Evolutionary conservation across 2,888 invertebrate genomes (phyloP), one percentile per base, ranked within the genome.

Genomic region (Troides oblongomaculatus): DNA sequence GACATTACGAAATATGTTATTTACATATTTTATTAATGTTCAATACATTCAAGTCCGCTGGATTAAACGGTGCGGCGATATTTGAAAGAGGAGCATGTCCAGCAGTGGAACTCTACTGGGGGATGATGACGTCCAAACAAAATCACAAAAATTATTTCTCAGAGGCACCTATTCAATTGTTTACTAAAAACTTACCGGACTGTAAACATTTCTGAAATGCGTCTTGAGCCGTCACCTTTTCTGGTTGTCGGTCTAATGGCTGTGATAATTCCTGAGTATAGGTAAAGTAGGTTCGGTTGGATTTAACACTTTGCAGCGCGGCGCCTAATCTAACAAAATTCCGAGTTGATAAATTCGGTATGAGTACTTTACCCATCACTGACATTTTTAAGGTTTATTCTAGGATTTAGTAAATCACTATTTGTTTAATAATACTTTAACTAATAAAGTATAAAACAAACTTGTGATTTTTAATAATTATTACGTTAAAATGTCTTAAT

Each of bases 261-360:
- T 97, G 97, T 57, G 97, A 94, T 60, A 97, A 94, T 84, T 97
- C 97, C 74, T 95, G 95, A 30, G 95, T 94, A 81, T 97, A 97
- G 0, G 97, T 95, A 83, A 95, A 97, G 87, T 94, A 97, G 69
- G 84, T 94, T 79, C 94, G 94, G 68, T 93, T 88, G 71, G 83
- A 78, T 77, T 87, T 88, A 21, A 79, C 79, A 78, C 77, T 78
- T 71, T 79, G 80, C 71, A 90, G 75, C 72, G 86, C 85, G 69
- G 85, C 84, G 78, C 84, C 82, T 68, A 91, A 73, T 78, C 83
- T 85, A 17, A 86, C 81, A 70, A 89, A 83, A 83, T 85, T 86
- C 71, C 83, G 83, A 62, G 79, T 81, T n/a, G 86, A 81, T 71
- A 86, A 79, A 72, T 81, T 84, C 21, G 90, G 87, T 64, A 76